Conservation (phyloP, 2,888 invertebrate species). For the Thymelicus lineola region DNA sequence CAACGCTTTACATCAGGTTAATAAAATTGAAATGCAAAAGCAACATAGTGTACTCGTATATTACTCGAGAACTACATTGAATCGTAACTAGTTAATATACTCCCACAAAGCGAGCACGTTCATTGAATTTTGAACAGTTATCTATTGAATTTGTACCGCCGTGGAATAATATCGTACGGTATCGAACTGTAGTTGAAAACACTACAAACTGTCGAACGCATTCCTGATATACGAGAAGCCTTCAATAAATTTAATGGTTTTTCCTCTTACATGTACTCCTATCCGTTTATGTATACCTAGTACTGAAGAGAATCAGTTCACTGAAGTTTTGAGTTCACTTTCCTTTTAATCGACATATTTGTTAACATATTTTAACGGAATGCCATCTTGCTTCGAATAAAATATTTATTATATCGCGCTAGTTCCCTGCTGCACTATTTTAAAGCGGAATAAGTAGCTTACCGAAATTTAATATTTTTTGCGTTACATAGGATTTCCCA, state of each 20-base stretch:
- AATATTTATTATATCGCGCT: no score
- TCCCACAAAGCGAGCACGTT: slow-evolving; percentile 15
- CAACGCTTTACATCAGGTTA: slow-evolving; percentile 2
- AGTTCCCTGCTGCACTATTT: no score
- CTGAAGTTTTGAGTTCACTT: not conserved
- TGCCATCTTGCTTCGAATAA: no score
- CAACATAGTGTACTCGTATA: not conserved
- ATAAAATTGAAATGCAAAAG: slow-evolving; percentile 5
- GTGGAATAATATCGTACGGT: slow-evolving; percentile 13
- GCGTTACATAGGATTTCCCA: no score
- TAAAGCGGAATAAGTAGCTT: no score
- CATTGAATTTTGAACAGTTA: slow-evolving; percentile 17
- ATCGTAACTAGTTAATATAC: slow-evolving; percentile 20
- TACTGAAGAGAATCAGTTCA: not conserved
- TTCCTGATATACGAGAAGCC: slow-evolving; percentile 8
- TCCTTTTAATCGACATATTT: no score
- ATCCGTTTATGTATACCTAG: not conserved
- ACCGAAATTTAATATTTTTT: no score
- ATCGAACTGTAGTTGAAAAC: slow-evolving; percentile 14
- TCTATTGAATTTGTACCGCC: slow-evolving; percentile 19
- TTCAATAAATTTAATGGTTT: not conserved
- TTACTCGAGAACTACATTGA: slow-evolving; percentile 7
- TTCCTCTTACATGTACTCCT: not conserved
- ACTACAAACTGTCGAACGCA: slow-evolving; percentile 18
- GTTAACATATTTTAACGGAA: no score